Evolutionary conservation across 2,888 invertebrate genomes (phyloP), one percentile per base, ranked within the genome.

Genomic region (Drymonia ruficornis): DNA sequence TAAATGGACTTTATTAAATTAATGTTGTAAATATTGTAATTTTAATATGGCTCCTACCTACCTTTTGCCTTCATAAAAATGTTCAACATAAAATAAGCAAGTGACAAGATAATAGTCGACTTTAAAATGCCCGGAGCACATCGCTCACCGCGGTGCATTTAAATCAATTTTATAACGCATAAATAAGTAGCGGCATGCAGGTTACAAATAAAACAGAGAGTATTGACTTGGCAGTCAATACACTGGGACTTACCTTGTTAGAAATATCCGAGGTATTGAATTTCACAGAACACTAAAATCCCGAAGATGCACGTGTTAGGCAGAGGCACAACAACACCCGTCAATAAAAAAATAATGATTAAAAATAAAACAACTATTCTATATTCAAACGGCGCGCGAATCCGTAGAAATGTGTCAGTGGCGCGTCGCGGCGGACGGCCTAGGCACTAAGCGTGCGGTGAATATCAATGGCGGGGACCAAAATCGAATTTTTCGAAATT

Each of bases 341-440:
- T 74, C 80, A 81, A 80, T 80, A 78, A 81, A 79, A 81, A 79
- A 81, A 81, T 57, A 49, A 75, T 66, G 72, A 81, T 74, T 62
- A 61, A 71, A 69, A 23, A 23, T 23, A 23, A 71, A 79, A 28
- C 12, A 15, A 76, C 86, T 84, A 80, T 89, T 92, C 86, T 86
- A 88, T 87, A 91, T 92, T 91, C 91, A 86, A 89, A 85, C 78
- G 73, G 83, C 89, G 91, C 91, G 89, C 90, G 84, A 78, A 81
- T 79, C 76, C 68, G 77, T 80, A 87, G 86, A 91, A 91, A 91
- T 92, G 91, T 91, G 92, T 92, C 92, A 92, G 92, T 91, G 89
- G 90, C 89, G 89, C 89, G 88, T 78, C 82, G 81, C 80, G 75
- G 76, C 83, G 83, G 81, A 79, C 84, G 88, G 84, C 90, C 91